phyloP scores from a whole-genome alignment of 2,888 invertebrate species.

The Prosopocoilus inquinatus region DNA sequence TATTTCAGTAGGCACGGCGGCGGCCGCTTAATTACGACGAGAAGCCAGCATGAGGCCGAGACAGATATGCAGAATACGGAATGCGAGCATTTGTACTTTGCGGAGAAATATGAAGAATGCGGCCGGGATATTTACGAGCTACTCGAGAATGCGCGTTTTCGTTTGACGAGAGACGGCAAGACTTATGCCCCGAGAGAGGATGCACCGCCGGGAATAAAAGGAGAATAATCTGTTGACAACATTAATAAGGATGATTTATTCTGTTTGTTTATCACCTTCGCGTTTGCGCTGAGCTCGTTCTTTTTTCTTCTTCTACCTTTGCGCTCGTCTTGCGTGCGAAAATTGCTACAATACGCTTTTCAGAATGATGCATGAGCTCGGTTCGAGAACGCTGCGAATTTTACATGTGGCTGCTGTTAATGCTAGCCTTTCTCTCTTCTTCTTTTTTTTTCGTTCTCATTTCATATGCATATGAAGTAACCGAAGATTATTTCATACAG shows the following conservation, averaged over 20 bases:
- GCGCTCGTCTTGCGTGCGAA: neutral
- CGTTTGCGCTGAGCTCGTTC: constrained; percentile 3
- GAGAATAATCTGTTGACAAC: constrained; percentile 31
- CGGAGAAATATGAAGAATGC: constrained; percentile 29
- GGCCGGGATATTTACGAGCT: constrained; percentile 27
- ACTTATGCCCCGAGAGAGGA: constrained; percentile 19
- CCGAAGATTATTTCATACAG: too few species aligned
- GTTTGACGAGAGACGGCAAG: constrained; percentile 24
- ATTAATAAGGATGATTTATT: constrained; percentile 31
- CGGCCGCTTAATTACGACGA: constrained; percentile 8
- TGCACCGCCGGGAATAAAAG: constrained; percentile 14
- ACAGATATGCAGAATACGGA: constrained; percentile 22
- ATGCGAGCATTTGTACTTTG: constrained; percentile 23
- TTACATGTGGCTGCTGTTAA: too few species aligned
- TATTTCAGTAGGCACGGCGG: constrained; percentile 10
- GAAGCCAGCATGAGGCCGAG: constrained; percentile 15
- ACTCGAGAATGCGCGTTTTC: constrained; percentile 26
- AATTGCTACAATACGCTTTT: too few species aligned
- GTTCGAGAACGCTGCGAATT: too few species aligned
- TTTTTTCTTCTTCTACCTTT: too few species aligned
- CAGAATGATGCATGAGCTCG: too few species aligned
- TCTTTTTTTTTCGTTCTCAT: too few species aligned
- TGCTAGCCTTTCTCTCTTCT: too few species aligned
- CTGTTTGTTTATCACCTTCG: constrained; percentile 16
- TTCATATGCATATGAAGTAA: too few species aligned